Conservation (phyloP, 2,888 invertebrate genomes). For the Horisme vitalbata region DNA sequence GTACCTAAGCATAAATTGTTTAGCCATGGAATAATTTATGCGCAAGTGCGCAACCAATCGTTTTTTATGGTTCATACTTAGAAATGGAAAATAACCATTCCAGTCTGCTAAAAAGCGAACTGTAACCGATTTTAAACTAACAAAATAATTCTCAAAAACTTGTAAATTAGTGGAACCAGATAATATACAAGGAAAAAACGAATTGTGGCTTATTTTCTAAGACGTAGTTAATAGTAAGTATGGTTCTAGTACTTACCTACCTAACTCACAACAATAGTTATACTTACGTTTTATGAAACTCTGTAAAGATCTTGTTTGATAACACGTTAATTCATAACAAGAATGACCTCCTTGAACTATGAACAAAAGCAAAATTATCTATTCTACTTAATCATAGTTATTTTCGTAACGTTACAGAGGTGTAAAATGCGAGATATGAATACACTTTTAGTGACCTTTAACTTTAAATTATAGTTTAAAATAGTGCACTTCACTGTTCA, state of each 20-base stretch:
- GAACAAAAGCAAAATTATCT: slow-evolving; percentile 14
- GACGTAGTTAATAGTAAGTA: slow-evolving; percentile 1
- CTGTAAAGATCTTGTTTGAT: slow-evolving; percentile 29
- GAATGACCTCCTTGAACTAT: slow-evolving; percentile 30
- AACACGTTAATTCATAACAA: slow-evolving; percentile 23
- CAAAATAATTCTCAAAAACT: too few relatives aligned
- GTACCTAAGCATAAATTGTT: neutral
- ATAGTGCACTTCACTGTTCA: neutral
- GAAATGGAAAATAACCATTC: too few relatives aligned
- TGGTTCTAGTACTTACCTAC: too few relatives aligned
- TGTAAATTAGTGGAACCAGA: too few relatives aligned
- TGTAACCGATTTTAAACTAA: too few relatives aligned
- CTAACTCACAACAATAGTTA: slow-evolving; percentile 14
- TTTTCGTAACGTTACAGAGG: slow-evolving; percentile 11
- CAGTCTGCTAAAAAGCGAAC: too few relatives aligned
- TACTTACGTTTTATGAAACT: too few relatives aligned
- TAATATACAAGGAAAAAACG: too few relatives aligned
- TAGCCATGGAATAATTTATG: slow-evolving; percentile 16
- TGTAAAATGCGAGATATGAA: slow-evolving; percentile 10
- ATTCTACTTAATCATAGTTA: slow-evolving; percentile 13
- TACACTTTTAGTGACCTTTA: slow-evolving; percentile 6
- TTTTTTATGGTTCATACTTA: slow-evolving; percentile 21
- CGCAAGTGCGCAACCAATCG: slow-evolving; percentile 35
- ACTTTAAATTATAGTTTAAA: slow-evolving; percentile 13
- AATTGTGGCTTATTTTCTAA: neutral